A percentile compares a stretch with the other conserved stretches of the same genome.
These are phyloP conservation scores for Rhinogobius similis DNA, from an alignment of 2,113 vertebrate species.

Conservation along the genomic window DNA sequence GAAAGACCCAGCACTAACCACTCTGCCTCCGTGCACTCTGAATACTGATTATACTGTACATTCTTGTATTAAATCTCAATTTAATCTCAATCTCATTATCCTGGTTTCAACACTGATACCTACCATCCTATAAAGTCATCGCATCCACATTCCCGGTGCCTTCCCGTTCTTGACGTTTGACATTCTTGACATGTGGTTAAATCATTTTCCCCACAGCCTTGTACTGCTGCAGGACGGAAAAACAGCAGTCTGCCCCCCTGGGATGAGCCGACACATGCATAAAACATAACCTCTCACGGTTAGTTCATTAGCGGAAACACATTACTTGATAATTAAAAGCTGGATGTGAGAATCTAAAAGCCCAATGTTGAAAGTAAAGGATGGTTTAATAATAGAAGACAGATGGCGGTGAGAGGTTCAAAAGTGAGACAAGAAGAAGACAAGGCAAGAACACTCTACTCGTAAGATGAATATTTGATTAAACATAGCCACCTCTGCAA, in stretches of 20 bases:
- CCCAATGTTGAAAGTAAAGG: conserved; percentile 22
- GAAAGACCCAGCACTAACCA: too few relatives aligned
- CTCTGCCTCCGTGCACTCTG: too few relatives aligned
- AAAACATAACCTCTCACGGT: conserved; percentile 40
- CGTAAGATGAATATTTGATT: conserved; percentile 47
- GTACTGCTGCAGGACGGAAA: conserved; percentile 21
- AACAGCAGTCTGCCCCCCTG: conserved; percentile 33
- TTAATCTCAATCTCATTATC: too few relatives aligned
- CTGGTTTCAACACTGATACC: not conserved
- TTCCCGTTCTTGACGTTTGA: conserved; percentile 26
- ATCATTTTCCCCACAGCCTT: not conserved
- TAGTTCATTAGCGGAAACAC: conserved; percentile 51
- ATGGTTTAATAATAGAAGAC: conserved; percentile 21
- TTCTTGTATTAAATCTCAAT: too few relatives aligned
- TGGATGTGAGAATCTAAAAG: conserved; percentile 5
- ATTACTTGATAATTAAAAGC: conserved; percentile 38
- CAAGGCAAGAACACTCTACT: too few relatives aligned
- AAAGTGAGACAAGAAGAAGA: conserved; percentile 22
- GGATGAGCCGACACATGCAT: conserved; percentile 47
- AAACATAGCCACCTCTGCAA: conserved; percentile 28
- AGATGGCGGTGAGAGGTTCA: conserved; percentile 4
- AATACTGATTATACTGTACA: too few relatives aligned
- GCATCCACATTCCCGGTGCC: not conserved
- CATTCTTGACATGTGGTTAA: conserved; percentile 24
- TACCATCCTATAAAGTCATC: not conserved